These are phyloP conservation scores for Dioctria rufipes DNA, from an alignment of 2,888 invertebrate species.

Conservation along the genomic window DNA sequence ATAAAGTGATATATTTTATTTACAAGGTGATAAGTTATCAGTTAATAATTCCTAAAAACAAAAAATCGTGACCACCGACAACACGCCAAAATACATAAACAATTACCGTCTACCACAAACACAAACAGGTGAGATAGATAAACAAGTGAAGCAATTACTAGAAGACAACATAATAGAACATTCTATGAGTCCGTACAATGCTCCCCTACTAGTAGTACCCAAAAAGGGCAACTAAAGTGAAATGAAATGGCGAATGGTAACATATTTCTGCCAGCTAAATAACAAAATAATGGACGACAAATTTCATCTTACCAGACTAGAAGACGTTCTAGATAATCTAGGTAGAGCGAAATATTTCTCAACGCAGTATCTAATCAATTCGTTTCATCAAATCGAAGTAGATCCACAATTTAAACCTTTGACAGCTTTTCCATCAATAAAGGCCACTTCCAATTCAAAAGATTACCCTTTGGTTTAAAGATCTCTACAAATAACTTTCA, in stretches of 20 bases:
- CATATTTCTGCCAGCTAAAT: conserved; percentile 48
- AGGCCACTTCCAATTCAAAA: conserved; percentile 59
- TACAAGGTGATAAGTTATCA: background rate
- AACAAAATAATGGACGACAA: conserved; percentile 47
- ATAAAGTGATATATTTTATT: too few relatives aligned
- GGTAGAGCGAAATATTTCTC: conserved; percentile 39
- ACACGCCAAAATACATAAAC: too few relatives aligned
- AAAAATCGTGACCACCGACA: background rate
- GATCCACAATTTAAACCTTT: conserved; percentile 51
- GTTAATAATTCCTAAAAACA: background rate
- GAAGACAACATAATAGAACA: too few relatives aligned
- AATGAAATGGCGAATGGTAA: conserved; percentile 16
- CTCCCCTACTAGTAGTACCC: conserved; percentile 61
- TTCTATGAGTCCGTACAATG: too few relatives aligned
- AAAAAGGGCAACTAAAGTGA: background rate
- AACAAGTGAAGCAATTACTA: too few relatives aligned
- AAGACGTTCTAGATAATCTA: conserved; percentile 48
- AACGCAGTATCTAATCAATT: background rate
- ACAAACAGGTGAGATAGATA: too few relatives aligned
- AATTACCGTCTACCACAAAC: too few relatives aligned
- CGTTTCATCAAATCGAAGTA: conserved; percentile 53
- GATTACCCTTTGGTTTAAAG: conserved; percentile 59
- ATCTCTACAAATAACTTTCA: conserved; percentile 59
- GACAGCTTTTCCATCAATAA: conserved; percentile 56
- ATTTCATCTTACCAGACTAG: conserved; percentile 48